Percentiles rank a stretch among this genome's conserved stretches.
Conservation (phyloP, 1,140 invertebrate species). For the Hyles vespertilio region DNA sequence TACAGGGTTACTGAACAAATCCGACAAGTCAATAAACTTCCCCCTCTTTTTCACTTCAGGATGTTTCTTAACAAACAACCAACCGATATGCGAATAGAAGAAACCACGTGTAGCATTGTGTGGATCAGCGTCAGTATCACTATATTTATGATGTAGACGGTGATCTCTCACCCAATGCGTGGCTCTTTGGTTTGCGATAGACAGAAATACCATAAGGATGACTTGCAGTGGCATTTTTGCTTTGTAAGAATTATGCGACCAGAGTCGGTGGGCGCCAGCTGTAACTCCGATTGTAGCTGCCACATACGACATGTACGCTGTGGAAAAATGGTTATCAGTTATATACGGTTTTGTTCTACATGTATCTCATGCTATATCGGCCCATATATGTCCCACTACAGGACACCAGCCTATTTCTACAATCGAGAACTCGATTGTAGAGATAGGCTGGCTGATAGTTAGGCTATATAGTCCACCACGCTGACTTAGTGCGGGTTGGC, state of each 20-base stretch:
- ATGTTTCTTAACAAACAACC: conserved; percentile 15
- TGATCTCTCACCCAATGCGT: conserved; percentile 17
- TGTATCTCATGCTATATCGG: no score
- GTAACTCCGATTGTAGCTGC: conserved; percentile 15
- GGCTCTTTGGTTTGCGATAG: conserved; percentile 11
- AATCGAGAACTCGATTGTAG: no score
- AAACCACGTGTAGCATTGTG: conserved; percentile 15
- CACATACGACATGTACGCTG: conserved; percentile 10
- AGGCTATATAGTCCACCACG: no score
- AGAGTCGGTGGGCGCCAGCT: conserved; percentile 15
- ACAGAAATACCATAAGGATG: conserved; percentile 9
- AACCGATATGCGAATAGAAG: conserved; percentile 16
- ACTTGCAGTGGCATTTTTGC: conserved; percentile 10
- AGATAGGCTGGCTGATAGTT: no score
- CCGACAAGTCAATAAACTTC: conserved; percentile 10
- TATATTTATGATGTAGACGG: conserved; percentile 14
- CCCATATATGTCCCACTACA: no score
- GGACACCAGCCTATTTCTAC: no score
- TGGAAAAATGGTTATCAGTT: no score
- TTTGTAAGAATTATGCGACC: conserved; percentile 12
- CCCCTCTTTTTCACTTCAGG: conserved; percentile 11
- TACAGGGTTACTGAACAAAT: conserved; percentile 16
- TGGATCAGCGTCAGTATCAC: conserved; percentile 16
- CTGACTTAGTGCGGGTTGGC: no score
- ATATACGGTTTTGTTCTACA: no score